Conservation (phyloP, 1,140 invertebrate genomes). For the Glomeris maerens region DNA sequence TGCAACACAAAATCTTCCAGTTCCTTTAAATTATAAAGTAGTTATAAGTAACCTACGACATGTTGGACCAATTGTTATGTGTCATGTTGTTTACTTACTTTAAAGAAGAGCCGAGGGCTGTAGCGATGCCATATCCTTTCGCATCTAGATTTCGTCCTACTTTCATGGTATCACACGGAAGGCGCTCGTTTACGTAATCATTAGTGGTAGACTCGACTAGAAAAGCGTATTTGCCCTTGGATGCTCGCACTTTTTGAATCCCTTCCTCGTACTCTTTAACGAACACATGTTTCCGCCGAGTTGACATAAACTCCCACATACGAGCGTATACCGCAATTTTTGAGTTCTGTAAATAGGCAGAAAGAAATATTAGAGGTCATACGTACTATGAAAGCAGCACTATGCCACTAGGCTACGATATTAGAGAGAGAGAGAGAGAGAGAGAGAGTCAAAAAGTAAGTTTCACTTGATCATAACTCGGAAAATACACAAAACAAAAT, state of each 20-base stretch:
- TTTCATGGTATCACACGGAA: conserved; percentile 92
- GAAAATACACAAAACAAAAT: neutral
- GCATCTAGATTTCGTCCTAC: conserved; percentile 80
- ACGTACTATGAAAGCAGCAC: neutral
- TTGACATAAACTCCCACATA: conserved; percentile 91
- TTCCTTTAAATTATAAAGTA: too few species aligned
- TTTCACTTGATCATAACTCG: neutral
- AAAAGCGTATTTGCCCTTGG: conserved; percentile 84
- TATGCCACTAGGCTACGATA: neutral
- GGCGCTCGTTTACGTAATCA: conserved; percentile 81
- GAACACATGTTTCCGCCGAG: conserved; percentile 63
- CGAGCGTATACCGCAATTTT: conserved; percentile 76
- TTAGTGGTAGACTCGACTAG: conserved; percentile 87
- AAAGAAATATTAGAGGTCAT: too few species aligned
- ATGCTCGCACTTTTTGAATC: conserved; percentile 59
- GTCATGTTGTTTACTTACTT: too few species aligned
- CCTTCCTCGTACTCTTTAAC: conserved; percentile 70
- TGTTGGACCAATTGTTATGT: too few species aligned
- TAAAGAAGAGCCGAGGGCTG: conserved; percentile 71
- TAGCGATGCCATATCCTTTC: conserved; percentile 87
- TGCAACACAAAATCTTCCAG: too few species aligned
- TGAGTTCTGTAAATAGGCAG: conserved; percentile 49
- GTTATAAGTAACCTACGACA: too few species aligned
- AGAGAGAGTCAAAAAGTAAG: neutral
- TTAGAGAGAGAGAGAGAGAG: neutral